Percentiles rank a stretch among this genome's conserved stretches.
These are phyloP conservation scores for Drosophila asahinai DNA, from an alignment of 1,140 invertebrate genomes.

Conservation along the genomic window DNA sequence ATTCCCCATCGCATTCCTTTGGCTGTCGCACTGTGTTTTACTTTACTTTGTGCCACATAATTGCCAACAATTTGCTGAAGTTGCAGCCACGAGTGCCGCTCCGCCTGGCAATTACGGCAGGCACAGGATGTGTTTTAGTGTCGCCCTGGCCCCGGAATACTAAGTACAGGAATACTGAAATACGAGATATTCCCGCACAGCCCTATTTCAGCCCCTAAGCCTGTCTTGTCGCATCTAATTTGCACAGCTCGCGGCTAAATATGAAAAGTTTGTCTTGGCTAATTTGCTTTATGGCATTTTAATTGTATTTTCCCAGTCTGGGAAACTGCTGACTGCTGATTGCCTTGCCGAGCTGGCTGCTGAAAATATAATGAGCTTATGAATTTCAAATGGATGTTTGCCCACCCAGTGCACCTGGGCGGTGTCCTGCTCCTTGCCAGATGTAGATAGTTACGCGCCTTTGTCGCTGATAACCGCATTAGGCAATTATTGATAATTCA, in stretches of 20 bases:
- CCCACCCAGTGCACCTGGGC: conserved; percentile 45
- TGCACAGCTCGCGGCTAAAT: conserved; percentile 74
- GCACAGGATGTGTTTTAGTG: conserved; percentile 79
- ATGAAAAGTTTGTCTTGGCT: conserved; percentile 83
- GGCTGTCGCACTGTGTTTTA: conserved; percentile 45
- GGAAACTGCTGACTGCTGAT: conserved; percentile 55
- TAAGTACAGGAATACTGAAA: conserved; percentile 5
- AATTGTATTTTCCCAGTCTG: conserved; percentile 78
- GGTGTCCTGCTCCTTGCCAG: conserved; percentile 15
- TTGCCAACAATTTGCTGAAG: conserved; percentile 82
- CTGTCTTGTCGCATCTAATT: conserved; percentile 71
- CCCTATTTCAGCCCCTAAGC: neutral
- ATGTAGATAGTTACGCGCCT: conserved; percentile 34
- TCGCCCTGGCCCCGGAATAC: conserved; percentile 27
- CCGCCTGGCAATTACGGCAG: conserved; percentile 75
- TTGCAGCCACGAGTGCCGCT: conserved; percentile 69
- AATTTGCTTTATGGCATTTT: conserved; percentile 84
- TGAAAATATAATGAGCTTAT: conserved; percentile 83
- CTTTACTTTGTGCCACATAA: conserved; percentile 77
- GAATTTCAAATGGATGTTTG: conserved; percentile 65
- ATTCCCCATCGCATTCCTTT: conserved; percentile 19
- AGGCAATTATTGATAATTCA: conserved; percentile 79
- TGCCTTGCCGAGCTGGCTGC: conserved; percentile 34
- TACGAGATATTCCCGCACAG: neutral
- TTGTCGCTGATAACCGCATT: conserved; percentile 59